Evolutionary conservation across 2,888 invertebrate species (phyloP), one percentile per base, ranked within the genome.

Genomic region (Hemaris fuciformis): DNA sequence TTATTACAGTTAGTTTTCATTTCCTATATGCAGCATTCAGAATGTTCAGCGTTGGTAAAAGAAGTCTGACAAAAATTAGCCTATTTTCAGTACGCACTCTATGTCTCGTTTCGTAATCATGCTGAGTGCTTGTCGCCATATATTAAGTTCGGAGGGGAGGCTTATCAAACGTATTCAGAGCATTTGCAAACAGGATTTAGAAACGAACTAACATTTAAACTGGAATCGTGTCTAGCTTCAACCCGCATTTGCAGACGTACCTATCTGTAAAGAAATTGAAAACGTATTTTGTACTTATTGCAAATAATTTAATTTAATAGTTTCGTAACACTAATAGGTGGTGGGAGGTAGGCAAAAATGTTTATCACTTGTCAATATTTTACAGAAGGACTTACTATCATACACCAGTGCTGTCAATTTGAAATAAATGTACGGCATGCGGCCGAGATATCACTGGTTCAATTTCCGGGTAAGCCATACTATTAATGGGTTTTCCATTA

Each of bases 91-190:
- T 53, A 53, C 53, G 10, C 31, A 53, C 53, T 53, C 65, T 66
- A 66, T 66, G 68, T 31, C 53, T 71, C 57, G 76, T 71, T 75
- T 74, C 80, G 83, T 87, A 90, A 91, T 91, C 85, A 83, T 68
- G 81, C 80, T 79, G 87, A 91, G 90, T 91, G 89, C 83, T 83
- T 85, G 88, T 86, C 87, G 82, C 86, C 83, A 85, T 90, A 87
- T 87, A 88, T 90, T 88, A 83, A 79, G 81, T 84, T 85, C 82
- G 80, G 75, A 79, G 79, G 75, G 75, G 77, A 74, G 81, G 79
- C 76, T 83, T 81, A 82, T 75, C 72, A 76, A 69, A 64, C 72
- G 69, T 72, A 80, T 81, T 79, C 78, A 77, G 77, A 83, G 75
- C 75, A 75, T 75, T 71, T 69, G 62, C 70, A 69, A 60, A 53